A percentile compares a stretch with the other conserved stretches of the same genome.
These are phyloP conservation scores for Carollia perspicillata DNA, from an alignment of 2,113 vertebrate genomes.

Conservation along the genomic window DNA sequence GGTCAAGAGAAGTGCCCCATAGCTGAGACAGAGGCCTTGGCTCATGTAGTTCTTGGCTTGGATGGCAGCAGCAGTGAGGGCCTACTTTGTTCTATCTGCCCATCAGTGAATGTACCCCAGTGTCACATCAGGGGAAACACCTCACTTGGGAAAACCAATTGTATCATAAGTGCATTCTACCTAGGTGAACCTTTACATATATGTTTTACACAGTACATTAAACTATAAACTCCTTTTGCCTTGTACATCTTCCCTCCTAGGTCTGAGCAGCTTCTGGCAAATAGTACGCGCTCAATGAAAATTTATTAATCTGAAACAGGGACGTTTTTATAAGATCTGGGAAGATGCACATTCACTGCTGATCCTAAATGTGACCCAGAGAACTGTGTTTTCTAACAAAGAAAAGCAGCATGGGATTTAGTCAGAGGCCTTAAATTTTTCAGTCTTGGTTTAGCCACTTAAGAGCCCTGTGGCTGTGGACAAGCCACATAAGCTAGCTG, in stretches of 20 bases:
- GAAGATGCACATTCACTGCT: background rate
- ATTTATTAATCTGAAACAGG: constrained; percentile 9
- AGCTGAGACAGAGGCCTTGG: background rate
- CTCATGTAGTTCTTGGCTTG: background rate
- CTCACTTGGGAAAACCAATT: background rate
- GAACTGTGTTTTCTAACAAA: background rate
- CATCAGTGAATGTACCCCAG: background rate
- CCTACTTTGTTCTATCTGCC: background rate
- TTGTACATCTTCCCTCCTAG: background rate
- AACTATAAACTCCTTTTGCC: background rate
- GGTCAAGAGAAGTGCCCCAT: background rate
- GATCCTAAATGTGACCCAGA: background rate
- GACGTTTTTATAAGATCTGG: background rate
- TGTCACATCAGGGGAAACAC: background rate
- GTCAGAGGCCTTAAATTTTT: constrained; percentile 24
- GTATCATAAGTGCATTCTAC: background rate
- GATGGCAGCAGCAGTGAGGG: background rate
- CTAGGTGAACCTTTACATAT: background rate
- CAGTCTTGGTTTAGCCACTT: background rate
- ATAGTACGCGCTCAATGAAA: background rate
- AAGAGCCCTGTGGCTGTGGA: background rate
- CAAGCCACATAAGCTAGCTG: background rate
- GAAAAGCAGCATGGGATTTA: background rate
- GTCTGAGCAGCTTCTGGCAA: background rate
- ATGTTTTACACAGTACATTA: background rate